Evolutionary conservation across 2,113 vertebrate genomes (phyloP), one percentile per base, ranked within the genome.

Genomic region (Microcebus ravelobensis): DNA sequence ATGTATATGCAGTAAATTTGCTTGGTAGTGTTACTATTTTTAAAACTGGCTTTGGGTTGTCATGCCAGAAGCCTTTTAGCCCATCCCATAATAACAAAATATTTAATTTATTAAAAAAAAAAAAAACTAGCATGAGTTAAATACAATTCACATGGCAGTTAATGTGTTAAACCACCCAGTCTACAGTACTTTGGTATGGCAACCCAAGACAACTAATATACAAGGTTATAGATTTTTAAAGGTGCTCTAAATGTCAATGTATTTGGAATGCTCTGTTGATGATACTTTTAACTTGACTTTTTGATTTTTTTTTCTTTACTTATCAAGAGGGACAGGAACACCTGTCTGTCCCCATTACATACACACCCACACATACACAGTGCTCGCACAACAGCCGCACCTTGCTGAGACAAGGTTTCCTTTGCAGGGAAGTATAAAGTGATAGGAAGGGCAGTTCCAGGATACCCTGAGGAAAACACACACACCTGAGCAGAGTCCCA

Each of bases 351-450:
- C 4, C 29, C 42, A 73, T 73, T 13, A 86, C 39, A 55, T 21
- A n/a, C 67, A 73, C 48, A n/a, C 70, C 45, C 63, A 63, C 36
- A 89, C 29, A 52, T 48, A 76, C 50, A 52, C 14, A 39, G 6
- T 34, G 13, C 42, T 86, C 85, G 73, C 61, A 79, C 48, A 73
- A 36, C 17, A 96, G 71, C 34, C 59, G 81, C 42, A 73, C 70
- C 71, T 67, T 61, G 70, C n/a, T 34, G 57, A 95, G 90, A 96
- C 87, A 87, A 71, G 61, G 79, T 94, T 93, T 81, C 90, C 85
- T 92, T 65, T 82, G n/a, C 70, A 94, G 50, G 29, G 52, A 94
- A 86, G 18, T 55, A 34, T 29, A 88, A 82, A 21, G 42, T 84
- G 73, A 88, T 21, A 42, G 50, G 90, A 85, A 86, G 27, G 74